Percentiles rank a stretch among this genome's conserved stretches.
Conservation (phyloP, 2,888 invertebrate genomes). For the Alloplasta piceator region DNA sequence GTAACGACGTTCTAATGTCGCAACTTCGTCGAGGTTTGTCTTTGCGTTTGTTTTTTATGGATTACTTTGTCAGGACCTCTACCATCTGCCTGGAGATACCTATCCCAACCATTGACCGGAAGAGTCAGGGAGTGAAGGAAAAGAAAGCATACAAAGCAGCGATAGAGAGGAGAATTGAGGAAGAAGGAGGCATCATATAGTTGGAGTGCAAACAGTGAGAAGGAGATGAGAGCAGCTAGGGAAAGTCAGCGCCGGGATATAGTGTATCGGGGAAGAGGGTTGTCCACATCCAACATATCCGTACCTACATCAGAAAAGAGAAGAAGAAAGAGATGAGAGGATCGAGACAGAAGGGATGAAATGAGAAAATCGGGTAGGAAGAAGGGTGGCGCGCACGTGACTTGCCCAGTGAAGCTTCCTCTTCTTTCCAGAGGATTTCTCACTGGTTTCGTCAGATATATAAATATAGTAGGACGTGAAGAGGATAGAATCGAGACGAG, state of each 20-base stretch:
- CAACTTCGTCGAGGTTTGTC: too few species aligned
- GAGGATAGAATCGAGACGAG: slow-evolving; percentile 52
- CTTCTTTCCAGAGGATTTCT: slow-evolving; percentile 45
- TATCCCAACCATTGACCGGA: slow-evolving; percentile 1
- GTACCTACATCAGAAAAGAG: neutral
- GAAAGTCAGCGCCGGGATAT: neutral
- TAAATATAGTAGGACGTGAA: slow-evolving; percentile 27
- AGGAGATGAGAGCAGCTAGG: neutral
- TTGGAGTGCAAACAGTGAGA: neutral
- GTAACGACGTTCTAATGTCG: slow-evolving; percentile 1
- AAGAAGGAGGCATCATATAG: neutral
- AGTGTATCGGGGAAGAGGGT: slow-evolving; percentile 15
- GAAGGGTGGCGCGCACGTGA: slow-evolving; percentile 48
- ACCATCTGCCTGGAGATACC: slow-evolving; percentile 3
- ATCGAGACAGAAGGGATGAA: slow-evolving; percentile 29
- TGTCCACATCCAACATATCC: slow-evolving; percentile 11
- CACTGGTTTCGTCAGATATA: slow-evolving; percentile 34
- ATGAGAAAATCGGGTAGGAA: slow-evolving; percentile 22
- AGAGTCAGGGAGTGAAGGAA: slow-evolving; percentile 1
- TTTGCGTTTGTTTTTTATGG: neutral
- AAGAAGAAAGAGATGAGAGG: slow-evolving; percentile 19
- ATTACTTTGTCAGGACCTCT: neutral
- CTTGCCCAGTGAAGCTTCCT: slow-evolving; percentile 23
- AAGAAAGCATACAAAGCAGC: slow-evolving; percentile 9
- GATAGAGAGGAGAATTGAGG: neutral